phyloP scores from a whole-genome alignment of 1,140 invertebrate genomes.

The Kradibia gibbosae region DNA sequence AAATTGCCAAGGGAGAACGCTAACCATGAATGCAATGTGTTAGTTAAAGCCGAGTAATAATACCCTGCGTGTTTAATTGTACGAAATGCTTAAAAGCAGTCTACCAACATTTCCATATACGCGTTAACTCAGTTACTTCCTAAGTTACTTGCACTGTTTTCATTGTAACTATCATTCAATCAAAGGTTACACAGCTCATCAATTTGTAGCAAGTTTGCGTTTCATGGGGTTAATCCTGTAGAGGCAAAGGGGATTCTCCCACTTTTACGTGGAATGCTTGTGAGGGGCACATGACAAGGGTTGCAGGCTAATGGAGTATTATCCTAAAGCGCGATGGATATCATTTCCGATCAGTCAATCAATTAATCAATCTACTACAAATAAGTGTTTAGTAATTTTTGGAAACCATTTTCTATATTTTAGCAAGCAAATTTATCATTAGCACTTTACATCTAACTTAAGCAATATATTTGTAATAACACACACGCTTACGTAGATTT shows the following conservation, averaged over 20 bases:
- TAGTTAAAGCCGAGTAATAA: background rate
- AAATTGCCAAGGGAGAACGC: background rate
- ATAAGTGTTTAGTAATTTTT: constrained; percentile 2
- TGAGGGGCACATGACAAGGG: constrained; percentile 21
- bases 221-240: constrained; percentile 15
- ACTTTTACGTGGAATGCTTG: constrained; percentile 17
- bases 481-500: too few relatives aligned
- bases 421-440: too few relatives aligned
- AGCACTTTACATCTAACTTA: too few relatives aligned
- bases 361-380: constrained; percentile 12
- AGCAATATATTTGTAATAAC: too few relatives aligned
- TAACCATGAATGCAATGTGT: background rate
- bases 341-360: constrained; percentile 21
- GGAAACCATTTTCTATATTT: background rate
- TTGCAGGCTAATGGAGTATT: constrained; percentile 8
- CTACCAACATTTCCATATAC: background rate
- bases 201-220: constrained; percentile 2
- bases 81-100: background rate
- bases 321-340: constrained; percentile 6
- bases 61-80: background rate
- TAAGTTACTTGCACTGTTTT: background rate
- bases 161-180: constrained; percentile 16
- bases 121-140: background rate
- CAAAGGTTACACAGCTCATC: constrained; percentile 5
- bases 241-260: constrained; percentile 15